Evolutionary conservation across 2,888 invertebrate species (phyloP).

Genomic region (Macrophya alboannulata): DNA sequence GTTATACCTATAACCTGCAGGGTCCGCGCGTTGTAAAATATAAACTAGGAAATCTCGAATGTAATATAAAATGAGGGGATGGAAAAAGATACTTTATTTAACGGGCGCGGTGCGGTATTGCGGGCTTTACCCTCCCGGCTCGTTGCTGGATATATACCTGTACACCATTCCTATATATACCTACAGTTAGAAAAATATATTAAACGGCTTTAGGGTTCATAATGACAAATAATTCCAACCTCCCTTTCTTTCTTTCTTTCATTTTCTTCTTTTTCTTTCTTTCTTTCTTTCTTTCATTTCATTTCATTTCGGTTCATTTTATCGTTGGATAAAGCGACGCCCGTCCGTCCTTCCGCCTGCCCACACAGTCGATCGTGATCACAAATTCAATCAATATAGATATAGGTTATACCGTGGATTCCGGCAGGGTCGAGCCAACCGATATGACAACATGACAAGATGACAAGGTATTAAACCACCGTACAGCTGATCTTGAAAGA

Average conservation of each 20-base stretch:
- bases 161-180: background rate
- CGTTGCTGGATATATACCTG: background rate
- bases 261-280: background rate
- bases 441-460: too few species aligned
- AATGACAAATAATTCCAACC: slow-evolving; percentile 25
- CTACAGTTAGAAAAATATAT: slow-evolving; percentile 27
- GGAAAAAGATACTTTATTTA: slow-evolving; percentile 36
- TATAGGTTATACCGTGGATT: too few species aligned
- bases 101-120: slow-evolving; percentile 18
- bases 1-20: too few species aligned
- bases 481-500: too few species aligned
- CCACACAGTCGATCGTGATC: too few species aligned
- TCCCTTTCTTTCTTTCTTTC: background rate
- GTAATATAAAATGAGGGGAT: slow-evolving; percentile 35
- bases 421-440: too few species aligned
- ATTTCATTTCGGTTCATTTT: background rate
- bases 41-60: slow-evolving; percentile 23
- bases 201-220: slow-evolving; percentile 18
- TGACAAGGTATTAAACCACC: too few species aligned
- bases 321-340: too few species aligned
- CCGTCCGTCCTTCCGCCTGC: too few species aligned
- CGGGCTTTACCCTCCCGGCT: background rate
- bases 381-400: too few species aligned
- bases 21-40: background rate
- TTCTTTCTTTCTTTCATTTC: background rate